A percentile compares a stretch with the other conserved stretches of the same genome.
Conservation (phyloP, 2,113 vertebrate species). For the Orientallactaga bullata region DNA sequence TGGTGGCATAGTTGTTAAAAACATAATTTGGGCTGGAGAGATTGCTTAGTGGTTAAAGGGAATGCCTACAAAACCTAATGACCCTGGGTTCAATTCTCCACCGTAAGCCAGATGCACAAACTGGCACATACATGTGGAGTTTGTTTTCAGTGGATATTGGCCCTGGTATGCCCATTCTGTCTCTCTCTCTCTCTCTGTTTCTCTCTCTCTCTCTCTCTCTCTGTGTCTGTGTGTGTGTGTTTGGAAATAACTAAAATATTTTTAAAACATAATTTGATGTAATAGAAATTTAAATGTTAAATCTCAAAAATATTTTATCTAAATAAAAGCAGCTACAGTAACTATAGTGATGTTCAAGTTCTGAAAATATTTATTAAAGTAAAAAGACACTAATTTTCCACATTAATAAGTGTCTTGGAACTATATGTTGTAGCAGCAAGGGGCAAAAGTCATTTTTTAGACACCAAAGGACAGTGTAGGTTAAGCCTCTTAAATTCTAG, state of each 20-base stretch:
- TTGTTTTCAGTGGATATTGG: too few relatives aligned
- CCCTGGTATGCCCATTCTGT: too few relatives aligned
- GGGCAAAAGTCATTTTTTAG: constrained; percentile 8
- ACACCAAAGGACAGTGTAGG: neutral
- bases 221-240: too few relatives aligned
- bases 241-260: too few relatives aligned
- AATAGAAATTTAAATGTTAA: neutral
- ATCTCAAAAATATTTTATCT: neutral
- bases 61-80: too few relatives aligned
- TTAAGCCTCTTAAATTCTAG: neutral
- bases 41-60: too few relatives aligned
- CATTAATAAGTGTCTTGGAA: neutral
- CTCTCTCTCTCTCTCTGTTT: too few relatives aligned
- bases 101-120: too few relatives aligned
- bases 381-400: neutral
- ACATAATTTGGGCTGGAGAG: neutral
- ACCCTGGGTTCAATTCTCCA: too few relatives aligned
- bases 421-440: neutral
- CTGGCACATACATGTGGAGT: too few relatives aligned
- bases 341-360: neutral
- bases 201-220: too few relatives aligned
- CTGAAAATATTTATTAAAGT: neutral
- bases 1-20: neutral
- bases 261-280: neutral
- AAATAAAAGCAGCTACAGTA: constrained; percentile 9